phyloP scores from a whole-genome alignment of 2,113 vertebrate genomes.

The Embiotoca jacksoni region DNA sequence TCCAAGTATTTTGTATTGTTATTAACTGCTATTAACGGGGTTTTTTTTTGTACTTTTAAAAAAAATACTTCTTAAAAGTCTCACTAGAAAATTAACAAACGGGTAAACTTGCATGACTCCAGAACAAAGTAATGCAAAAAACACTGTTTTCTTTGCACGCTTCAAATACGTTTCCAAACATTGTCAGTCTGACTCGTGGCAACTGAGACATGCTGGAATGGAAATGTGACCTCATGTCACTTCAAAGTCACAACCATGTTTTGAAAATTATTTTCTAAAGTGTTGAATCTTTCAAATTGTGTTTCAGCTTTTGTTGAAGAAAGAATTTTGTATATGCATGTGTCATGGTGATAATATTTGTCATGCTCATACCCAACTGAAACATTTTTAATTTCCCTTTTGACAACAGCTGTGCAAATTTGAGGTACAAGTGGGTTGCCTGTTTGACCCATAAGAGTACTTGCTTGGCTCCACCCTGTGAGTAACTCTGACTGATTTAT shows the following conservation, averaged over 20 bases:
- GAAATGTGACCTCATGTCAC: background rate
- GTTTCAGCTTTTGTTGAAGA: background rate
- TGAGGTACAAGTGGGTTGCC: slow-evolving; percentile 4
- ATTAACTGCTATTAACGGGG: too few species aligned
- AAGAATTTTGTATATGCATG: background rate
- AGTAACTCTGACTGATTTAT: slow-evolving; percentile 58
- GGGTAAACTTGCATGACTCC: background rate
- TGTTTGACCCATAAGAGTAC: slow-evolving; percentile 33
- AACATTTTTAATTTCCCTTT: slow-evolving; percentile 11
- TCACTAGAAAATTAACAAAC: background rate
- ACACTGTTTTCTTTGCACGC: background rate
- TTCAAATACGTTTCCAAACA: slow-evolving; percentile 19
- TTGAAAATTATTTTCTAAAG: background rate
- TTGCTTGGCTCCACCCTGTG: slow-evolving; percentile 54
- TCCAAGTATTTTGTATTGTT: too few species aligned
- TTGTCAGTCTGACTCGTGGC: slow-evolving; percentile 1
- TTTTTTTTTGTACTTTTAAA: too few species aligned
- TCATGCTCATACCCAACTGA: background rate
- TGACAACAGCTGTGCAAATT: background rate
- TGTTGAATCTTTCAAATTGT: background rate
- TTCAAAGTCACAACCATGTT: background rate
- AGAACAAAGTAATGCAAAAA: background rate
- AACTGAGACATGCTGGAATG: slow-evolving; percentile 19
- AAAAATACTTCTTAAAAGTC: background rate
- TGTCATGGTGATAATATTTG: background rate